Evolutionary conservation across 2,113 vertebrate species (phyloP).

Genomic region (Petrocephalus zakoni): DNA sequence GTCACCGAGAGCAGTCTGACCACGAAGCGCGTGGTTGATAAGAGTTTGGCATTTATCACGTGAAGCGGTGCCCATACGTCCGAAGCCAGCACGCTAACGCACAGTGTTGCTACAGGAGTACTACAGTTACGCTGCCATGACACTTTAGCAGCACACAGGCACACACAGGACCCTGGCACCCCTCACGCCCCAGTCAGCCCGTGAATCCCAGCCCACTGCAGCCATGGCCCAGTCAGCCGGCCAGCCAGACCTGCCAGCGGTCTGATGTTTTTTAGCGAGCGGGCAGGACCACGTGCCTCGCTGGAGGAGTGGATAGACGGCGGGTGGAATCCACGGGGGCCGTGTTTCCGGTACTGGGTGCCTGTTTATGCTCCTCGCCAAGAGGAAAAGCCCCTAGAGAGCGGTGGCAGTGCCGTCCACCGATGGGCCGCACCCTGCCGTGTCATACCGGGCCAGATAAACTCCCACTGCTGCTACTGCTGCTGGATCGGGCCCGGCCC

Average conservation of each 20-base stretch:
- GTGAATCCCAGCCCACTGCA: slow-evolving; percentile 36
- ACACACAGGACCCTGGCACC: slow-evolving; percentile 26
- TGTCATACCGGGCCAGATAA: background rate
- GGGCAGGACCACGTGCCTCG: background rate
- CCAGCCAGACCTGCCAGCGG: background rate
- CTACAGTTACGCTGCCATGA: background rate
- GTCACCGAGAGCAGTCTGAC: background rate
- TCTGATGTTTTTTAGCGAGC: background rate
- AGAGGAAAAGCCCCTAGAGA: background rate
- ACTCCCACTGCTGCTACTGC: background rate
- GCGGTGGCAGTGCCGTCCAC: background rate
- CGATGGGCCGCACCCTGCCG: background rate
- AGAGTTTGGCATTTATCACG: background rate
- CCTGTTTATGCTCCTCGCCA: background rate
- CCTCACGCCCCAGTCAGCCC: slow-evolving; percentile 34
- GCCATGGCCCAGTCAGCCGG: slow-evolving; percentile 16
- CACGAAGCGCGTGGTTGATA: background rate
- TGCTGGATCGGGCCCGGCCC: background rate
- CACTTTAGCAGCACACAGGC: background rate
- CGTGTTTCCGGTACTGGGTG: background rate
- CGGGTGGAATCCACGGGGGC: background rate
- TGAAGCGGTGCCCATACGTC: background rate
- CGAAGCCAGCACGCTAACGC: background rate
- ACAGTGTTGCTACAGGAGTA: background rate
- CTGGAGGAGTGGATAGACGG: slow-evolving; percentile 11